A percentile compares a stretch with the other conserved stretches of the same genome.
Evolutionary conservation across 30 jellyfish, hydroid and myxozoan genomes (phyloP).

Genomic region (Calvadosia cruxmelitensis): DNA sequence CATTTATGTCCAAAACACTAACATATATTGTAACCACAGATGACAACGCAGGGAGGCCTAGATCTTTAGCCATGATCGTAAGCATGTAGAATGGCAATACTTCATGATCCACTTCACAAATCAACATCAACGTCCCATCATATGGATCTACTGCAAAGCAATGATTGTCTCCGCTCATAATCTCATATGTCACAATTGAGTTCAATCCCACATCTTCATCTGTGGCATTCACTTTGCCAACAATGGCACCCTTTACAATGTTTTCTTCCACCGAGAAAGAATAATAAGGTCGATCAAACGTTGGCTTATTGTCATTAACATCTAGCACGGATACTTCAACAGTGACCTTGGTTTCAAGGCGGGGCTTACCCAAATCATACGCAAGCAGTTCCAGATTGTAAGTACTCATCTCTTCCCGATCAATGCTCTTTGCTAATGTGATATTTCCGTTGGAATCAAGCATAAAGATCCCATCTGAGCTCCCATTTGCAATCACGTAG

Average conservation of each 20-base stretch:
- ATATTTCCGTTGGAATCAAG: slow-evolving; percentile 3
- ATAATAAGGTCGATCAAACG: slow-evolving; percentile 5
- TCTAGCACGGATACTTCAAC: slow-evolving; percentile 23
- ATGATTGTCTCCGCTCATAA: slow-evolving; percentile 16
- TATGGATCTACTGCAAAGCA: slow-evolving; percentile 27
- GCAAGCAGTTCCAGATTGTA: slow-evolving; percentile 28
- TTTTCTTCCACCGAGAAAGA: slow-evolving; percentile 20
- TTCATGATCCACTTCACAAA: slow-evolving; percentile 40
- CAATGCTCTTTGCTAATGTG: slow-evolving; percentile 7
- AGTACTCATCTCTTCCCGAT: slow-evolving; percentile 28
- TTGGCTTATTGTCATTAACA: slow-evolving; percentile 57
- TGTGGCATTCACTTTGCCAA: slow-evolving; percentile 30
- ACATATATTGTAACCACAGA: neutral
- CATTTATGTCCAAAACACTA: slow-evolving; percentile 5
- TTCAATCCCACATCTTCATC: slow-evolving; percentile 38
- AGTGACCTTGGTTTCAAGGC: slow-evolving; percentile 8
- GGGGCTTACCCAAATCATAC: slow-evolving; percentile 54
- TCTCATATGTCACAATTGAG: slow-evolving; percentile 12
- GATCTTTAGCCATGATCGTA: slow-evolving; percentile 8
- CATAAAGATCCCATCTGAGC: neutral
- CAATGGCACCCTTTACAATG: slow-evolving; percentile 29
- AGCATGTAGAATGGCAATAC: slow-evolving; percentile 20
- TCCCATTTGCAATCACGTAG: slow-evolving; percentile 1
- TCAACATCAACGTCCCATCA: slow-evolving; percentile 21
- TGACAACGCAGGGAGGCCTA: neutral